Base-by-base conservation (phyloP, 2,113 vertebrate genomes). In the Brevimyrus niger region DNA sequence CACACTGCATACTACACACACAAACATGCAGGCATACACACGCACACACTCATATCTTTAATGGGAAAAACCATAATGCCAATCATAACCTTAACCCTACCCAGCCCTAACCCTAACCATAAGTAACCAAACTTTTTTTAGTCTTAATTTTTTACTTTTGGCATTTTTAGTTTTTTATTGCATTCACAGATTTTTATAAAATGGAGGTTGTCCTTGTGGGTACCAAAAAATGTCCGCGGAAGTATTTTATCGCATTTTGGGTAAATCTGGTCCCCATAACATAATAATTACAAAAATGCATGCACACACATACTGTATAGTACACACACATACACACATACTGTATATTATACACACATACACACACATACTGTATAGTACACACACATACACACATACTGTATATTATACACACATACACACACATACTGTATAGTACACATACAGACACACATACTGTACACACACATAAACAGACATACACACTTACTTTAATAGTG, bases 401-500 rank as follows among this genome's bases (percentile, higher is more conserved):
- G 48, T 50, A 50, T 0, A 1, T 11, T 13, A 84, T 48, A 85
- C 73, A 42, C 10, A 13, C 21, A 46, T 11, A n/a, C 1, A 47
- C 46, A 47, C 1, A 61, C 55, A 23, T 3, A 23, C 80, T 50
- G 48, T 50, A 50, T 0, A 1, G 2, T 13, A 84, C 69, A 85
- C 73, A 42, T 4, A 13, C 21, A 3, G 0, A 35, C 21, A 15
- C 27, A 10, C 10, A 50, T 11, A 76, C 8, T 76, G 31, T 38
- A 76, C 53, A 47, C 35, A 38, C 9, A 84, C 48, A 38, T 0
- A 27, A 0, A 48, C 83, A 48, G 0, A n/a, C 42, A 48, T 2
- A 3, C 82, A 48, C 47, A 48, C 42, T 31, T 15, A 13, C 53
- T 91, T 92, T 91, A 89, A 94, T 91, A 84, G 89, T 84, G 91